These are phyloP conservation scores for Leptarthrus brevirostris DNA, from an alignment of 2,888 invertebrate species.

Conservation along the genomic window DNA sequence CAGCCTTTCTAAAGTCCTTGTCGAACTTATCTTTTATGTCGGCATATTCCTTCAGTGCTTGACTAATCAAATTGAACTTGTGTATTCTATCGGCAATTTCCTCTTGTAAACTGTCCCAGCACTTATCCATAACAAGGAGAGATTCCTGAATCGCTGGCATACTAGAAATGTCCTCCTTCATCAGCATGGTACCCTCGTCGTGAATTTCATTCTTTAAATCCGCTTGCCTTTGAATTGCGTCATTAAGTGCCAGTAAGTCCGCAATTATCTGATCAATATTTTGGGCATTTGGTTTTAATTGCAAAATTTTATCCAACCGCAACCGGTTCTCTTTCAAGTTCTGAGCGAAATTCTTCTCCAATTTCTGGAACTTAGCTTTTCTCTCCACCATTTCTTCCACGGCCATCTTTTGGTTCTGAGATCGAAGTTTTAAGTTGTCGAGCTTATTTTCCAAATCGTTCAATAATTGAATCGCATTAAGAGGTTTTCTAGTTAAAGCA, in stretches of 20 bases:
- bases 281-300: constrained; percentile 61
- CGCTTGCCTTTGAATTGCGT: constrained; percentile 71
- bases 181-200: constrained; percentile 80
- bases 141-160: constrained; percentile 84
- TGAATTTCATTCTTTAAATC: constrained; percentile 78
- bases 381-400: constrained; percentile 78
- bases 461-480: constrained; percentile 78
- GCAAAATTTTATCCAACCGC: constrained; percentile 61
- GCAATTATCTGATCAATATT: constrained; percentile 66
- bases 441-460: constrained; percentile 80
- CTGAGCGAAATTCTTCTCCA: constrained; percentile 77
- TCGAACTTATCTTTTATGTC: constrained; percentile 79
- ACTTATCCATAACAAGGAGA: constrained; percentile 80
- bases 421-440: constrained; percentile 74
- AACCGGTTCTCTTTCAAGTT: constrained; percentile 70
- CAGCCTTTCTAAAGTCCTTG: constrained; percentile 77
- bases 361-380: constrained; percentile 81
- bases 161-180: constrained; percentile 85
- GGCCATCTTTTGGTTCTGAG: constrained; percentile 75
- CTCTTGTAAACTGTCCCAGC: constrained; percentile 83
- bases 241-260: constrained; percentile 70
- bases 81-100: constrained; percentile 79
- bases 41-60: constrained; percentile 79
- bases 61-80: constrained; percentile 78
- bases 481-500: constrained; percentile 75